Conservation (phyloP, 1,140 invertebrate species). For the Achroia grisella region DNA sequence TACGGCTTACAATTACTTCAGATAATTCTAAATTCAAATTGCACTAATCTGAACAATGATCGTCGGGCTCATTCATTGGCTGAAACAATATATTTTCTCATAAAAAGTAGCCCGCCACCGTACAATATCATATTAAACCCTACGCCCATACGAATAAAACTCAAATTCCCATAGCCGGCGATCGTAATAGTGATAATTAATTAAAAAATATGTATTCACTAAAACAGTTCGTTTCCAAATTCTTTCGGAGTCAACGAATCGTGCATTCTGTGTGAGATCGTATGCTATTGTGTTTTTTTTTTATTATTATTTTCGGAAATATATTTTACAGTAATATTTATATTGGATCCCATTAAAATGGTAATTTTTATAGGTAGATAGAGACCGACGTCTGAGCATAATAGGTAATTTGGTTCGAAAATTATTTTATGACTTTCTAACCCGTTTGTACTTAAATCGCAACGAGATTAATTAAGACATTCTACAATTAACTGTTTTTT, state of each 20-base stretch:
- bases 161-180: conserved; percentile 12
- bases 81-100: conserved; percentile 60
- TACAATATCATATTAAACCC: conserved; percentile 15
- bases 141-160: conserved; percentile 15
- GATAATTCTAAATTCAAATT: conserved; percentile 57
- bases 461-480: neutral
- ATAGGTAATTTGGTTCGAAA: neutral
- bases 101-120: conserved; percentile 26
- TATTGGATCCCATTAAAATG: neutral
- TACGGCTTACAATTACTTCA: conserved; percentile 34
- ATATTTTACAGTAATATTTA: conserved; percentile 1
- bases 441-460: neutral
- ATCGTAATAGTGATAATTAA: conserved; percentile 60
- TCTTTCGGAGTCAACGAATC: conserved; percentile 38
- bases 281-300: conserved; percentile 21
- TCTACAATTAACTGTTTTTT: too few relatives aligned
- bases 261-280: conserved; percentile 20
- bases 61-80: conserved; percentile 43
- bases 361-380: conserved; percentile 1
- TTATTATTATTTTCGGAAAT: conserved; percentile 10
- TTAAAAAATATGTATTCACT: conserved; percentile 56
- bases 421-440: neutral
- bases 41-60: conserved; percentile 57
- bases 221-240: conserved; percentile 53
- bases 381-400: neutral